Conservation (phyloP, 1,140 invertebrate species). For the Monomorium pharaonis region DNA sequence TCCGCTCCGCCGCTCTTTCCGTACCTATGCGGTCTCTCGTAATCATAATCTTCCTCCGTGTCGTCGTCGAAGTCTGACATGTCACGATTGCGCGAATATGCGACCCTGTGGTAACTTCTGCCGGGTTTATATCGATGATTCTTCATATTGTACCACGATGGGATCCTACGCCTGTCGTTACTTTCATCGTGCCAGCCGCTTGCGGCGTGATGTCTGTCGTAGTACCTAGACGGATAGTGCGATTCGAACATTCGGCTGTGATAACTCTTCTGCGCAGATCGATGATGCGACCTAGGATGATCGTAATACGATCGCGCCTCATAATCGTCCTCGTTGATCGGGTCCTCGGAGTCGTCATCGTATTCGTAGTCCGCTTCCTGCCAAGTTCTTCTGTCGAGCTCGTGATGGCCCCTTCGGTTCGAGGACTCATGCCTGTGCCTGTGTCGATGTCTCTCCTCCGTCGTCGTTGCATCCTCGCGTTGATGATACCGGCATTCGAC, state of each 20-base stretch:
- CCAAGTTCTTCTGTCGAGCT: constrained; percentile 63
- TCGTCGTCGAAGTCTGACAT: constrained; percentile 51
- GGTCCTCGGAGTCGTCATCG: constrained; percentile 39
- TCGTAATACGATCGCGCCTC: constrained; percentile 54
- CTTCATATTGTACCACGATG: constrained; percentile 24
- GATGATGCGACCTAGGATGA: constrained; percentile 41
- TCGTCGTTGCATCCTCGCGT: constrained; percentile 51
- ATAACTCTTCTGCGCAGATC: constrained; percentile 11
- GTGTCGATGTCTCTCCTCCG: constrained; percentile 70
- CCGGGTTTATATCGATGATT: neutral
- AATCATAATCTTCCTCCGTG: constrained; percentile 54
- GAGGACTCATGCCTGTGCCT: constrained; percentile 75
- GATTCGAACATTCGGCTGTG: constrained; percentile 32
- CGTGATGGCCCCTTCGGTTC: constrained; percentile 52
- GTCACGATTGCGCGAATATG: constrained; percentile 50
- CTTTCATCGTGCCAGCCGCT: constrained; percentile 46
- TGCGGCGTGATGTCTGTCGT: constrained; percentile 35
- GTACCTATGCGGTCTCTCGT: constrained; percentile 20
- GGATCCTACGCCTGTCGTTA: constrained; percentile 29
- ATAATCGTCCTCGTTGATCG: constrained; percentile 39
- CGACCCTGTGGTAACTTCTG: constrained; percentile 4
- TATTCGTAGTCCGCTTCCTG: constrained; percentile 62
- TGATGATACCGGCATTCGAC: constrained; percentile 59
- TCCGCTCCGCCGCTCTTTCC: neutral
- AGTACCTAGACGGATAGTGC: constrained; percentile 41